phyloP scores from a whole-genome alignment of 2,888 invertebrate genomes.

The Platycheirus rosarum region DNA sequence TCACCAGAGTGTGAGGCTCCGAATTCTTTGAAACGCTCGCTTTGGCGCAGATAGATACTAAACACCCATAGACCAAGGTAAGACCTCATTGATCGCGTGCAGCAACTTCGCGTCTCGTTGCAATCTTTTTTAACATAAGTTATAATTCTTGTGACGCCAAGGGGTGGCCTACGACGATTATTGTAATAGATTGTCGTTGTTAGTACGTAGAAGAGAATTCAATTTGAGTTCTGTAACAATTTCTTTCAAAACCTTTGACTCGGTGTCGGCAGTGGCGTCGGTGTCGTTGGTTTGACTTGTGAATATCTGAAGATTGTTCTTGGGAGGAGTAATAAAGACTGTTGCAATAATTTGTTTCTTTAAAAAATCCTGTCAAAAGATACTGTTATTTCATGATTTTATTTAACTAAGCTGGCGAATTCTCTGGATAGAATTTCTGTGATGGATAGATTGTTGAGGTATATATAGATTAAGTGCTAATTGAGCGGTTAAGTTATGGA shows the following conservation, averaged over 20 bases:
- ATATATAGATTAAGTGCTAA: slow-evolving; percentile 55
- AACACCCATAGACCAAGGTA: background rate
- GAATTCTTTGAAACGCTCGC: slow-evolving; percentile 16
- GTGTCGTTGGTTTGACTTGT: slow-evolving; percentile 19
- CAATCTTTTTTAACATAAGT: background rate
- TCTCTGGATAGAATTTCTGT: slow-evolving; percentile 20
- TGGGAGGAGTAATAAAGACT: slow-evolving; percentile 1
- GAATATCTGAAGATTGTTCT: slow-evolving; percentile 51
- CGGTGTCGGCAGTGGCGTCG: background rate
- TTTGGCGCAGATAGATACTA: background rate
- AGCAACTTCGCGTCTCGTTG: slow-evolving; percentile 1
- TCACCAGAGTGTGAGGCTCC: slow-evolving; percentile 7
- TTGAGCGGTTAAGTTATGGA: slow-evolving; percentile 62
- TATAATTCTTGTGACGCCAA: slow-evolving; percentile 37
- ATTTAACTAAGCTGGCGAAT: background rate
- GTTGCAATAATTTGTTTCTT: slow-evolving; percentile 49
- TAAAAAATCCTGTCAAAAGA: slow-evolving; percentile 25
- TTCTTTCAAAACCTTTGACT: slow-evolving; percentile 44
- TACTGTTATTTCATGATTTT: slow-evolving; percentile 29
- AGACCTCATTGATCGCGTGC: slow-evolving; percentile 57
- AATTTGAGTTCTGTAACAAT: slow-evolving; percentile 38
- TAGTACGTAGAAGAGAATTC: background rate
- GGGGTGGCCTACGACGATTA: slow-evolving; percentile 32
- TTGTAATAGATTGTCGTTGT: slow-evolving; percentile 22
- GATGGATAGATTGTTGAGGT: slow-evolving; percentile 49